Evolutionary conservation across 2,113 vertebrate genomes (phyloP).

Genomic region (Melanerpes aurifrons): DNA sequence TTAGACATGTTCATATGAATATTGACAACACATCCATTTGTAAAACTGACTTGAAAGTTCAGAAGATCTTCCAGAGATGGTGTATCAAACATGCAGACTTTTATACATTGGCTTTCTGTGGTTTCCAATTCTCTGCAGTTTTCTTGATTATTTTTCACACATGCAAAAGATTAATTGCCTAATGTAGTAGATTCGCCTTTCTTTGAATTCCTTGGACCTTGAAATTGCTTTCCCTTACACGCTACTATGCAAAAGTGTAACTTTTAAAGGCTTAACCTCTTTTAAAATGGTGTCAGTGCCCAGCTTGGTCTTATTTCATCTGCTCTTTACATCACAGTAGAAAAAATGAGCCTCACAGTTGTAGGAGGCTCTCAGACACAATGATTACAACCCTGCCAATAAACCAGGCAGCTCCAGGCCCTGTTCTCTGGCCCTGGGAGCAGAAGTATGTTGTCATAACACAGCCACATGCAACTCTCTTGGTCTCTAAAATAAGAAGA

Average conservation of each 20-base stretch:
- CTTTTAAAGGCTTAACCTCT: background rate
- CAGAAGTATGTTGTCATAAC: constrained; percentile 15
- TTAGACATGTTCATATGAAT: background rate
- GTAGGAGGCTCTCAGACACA: background rate
- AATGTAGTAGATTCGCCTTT: background rate
- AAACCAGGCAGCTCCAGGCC: background rate
- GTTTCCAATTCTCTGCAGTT: background rate
- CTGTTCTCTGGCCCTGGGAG: background rate
- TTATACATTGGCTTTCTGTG: background rate
- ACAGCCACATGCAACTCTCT: background rate
- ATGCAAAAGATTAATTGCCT: background rate
- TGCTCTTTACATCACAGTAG: background rate
- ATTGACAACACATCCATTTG: background rate
- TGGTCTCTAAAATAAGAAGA: constrained; percentile 4
- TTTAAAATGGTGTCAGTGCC: background rate
- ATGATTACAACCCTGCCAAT: background rate
- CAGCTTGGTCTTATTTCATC: background rate
- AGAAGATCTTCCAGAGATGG: background rate
- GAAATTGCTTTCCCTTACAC: background rate
- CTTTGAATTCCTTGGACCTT: background rate
- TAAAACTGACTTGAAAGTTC: background rate
- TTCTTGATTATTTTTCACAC: background rate
- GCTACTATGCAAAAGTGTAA: background rate
- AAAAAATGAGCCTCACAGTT: background rate
- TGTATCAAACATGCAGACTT: background rate